A percentile compares a stretch with the other conserved stretches of the same genome.
Conservation (phyloP, 2,797 vertebrate species). For the Sebastes kiyomatsui region DNA sequence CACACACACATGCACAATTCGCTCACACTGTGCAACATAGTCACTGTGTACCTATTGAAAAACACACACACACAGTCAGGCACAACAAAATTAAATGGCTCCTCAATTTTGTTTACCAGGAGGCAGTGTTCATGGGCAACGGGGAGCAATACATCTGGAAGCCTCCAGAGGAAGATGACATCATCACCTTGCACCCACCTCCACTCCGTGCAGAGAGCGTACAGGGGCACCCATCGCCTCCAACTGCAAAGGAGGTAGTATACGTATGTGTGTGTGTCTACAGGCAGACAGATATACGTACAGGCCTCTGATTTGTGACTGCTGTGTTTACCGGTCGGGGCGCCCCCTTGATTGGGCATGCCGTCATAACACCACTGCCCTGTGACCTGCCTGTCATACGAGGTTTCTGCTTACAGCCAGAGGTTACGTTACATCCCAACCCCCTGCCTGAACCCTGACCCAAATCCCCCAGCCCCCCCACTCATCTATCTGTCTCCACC, state of each 20-base stretch:
- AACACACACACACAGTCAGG: not conserved
- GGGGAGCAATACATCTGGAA: slow-evolving; percentile 89
- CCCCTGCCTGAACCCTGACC: slow-evolving; percentile 62
- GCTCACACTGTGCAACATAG: not conserved
- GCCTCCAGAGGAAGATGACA: slow-evolving; percentile 84
- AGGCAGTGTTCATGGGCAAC: slow-evolving; percentile 85
- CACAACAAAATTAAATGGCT: not conserved
- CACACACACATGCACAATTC: not conserved
- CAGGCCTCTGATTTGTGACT: slow-evolving; percentile 48
- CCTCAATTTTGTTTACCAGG: slow-evolving; percentile 62
- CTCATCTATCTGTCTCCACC: slow-evolving; percentile 32
- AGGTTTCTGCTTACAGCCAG: slow-evolving; percentile 58
- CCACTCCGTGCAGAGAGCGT: slow-evolving; percentile 69
- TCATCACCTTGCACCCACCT: slow-evolving; percentile 78
- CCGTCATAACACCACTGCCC: slow-evolving; percentile 55
- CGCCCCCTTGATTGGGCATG: slow-evolving; percentile 44
- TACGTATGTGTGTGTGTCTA: not conserved
- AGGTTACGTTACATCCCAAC: slow-evolving; percentile 56
- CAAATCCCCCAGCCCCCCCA: slow-evolving; percentile 19
- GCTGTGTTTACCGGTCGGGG: slow-evolving; percentile 50
- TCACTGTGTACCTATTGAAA: slow-evolving; percentile 3
- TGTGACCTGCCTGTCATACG: slow-evolving; percentile 63
- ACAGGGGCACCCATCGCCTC: slow-evolving; percentile 72
- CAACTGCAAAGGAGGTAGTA: slow-evolving; percentile 81
- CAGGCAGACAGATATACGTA: slow-evolving; percentile 1